Evolutionary conservation across 2,797 vertebrate genomes (phyloP).

Genomic region (Acrossocheilus fasciatus): DNA sequence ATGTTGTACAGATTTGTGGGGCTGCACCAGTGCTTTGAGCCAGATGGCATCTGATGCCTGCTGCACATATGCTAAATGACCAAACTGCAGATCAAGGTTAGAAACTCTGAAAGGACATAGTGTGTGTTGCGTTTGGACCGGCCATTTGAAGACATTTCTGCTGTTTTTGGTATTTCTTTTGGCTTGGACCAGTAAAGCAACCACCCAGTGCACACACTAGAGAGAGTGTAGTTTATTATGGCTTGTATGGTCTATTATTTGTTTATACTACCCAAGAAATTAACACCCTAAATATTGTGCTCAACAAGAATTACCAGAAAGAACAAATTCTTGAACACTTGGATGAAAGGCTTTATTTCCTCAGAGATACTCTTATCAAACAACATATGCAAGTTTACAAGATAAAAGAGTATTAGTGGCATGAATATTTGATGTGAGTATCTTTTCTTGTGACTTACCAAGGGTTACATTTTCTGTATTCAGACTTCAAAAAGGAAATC

Average conservation of each 20-base stretch:
- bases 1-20: neutral
- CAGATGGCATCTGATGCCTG: slow-evolving; percentile 16
- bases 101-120: neutral
- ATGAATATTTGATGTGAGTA: neutral
- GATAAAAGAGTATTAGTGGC: neutral
- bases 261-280: neutral
- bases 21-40: neutral
- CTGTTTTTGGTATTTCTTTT: neutral
- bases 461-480: neutral
- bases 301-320: neutral
- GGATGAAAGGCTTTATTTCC: neutral
- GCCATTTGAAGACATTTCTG: neutral
- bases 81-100: neutral
- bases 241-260: neutral
- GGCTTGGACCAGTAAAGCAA: neutral
- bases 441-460: neutral
- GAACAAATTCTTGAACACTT: neutral
- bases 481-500: neutral
- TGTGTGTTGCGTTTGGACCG: neutral
- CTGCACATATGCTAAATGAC: slow-evolving; percentile 13
- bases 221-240: neutral
- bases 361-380: neutral
- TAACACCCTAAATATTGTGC: neutral
- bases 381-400: neutral
- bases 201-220: neutral